Conservation (phyloP, 1,140 invertebrate genomes). For the Euura lappo region DNA sequence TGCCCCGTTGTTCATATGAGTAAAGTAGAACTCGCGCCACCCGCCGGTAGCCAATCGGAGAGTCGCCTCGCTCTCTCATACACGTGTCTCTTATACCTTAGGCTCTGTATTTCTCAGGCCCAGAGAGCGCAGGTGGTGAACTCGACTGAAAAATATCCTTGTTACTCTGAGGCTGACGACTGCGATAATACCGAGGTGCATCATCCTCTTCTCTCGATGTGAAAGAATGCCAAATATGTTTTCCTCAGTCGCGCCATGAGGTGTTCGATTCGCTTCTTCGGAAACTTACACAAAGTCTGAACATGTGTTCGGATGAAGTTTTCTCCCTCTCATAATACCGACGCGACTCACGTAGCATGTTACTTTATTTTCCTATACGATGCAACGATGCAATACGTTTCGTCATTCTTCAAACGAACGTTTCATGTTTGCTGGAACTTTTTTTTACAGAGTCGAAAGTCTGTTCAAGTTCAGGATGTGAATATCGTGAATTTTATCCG, state of each 20-base stretch:
- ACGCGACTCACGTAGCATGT: too few relatives aligned
- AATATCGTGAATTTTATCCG: too few relatives aligned
- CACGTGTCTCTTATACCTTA: background rate
- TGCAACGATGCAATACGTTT: too few relatives aligned
- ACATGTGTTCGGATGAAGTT: background rate
- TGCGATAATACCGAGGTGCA: background rate
- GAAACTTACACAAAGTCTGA: too few relatives aligned
- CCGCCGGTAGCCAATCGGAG: background rate
- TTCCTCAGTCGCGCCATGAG: background rate
- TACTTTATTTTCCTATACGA: too few relatives aligned
- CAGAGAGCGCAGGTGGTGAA: background rate
- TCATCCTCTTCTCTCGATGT: background rate
- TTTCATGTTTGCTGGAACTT: too few relatives aligned
- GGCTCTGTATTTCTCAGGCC: background rate
- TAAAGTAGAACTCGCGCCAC: constrained; percentile 4
- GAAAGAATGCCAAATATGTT: constrained; percentile 2
- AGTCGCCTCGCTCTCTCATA: background rate
- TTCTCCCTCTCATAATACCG: too few relatives aligned
- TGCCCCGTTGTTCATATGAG: background rate
- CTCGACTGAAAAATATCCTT: background rate
- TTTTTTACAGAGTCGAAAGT: too few relatives aligned
- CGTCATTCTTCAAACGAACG: too few relatives aligned
- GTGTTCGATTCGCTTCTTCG: background rate
- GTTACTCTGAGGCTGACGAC: background rate
- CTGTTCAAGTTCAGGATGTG: too few relatives aligned